phyloP scores from a whole-genome alignment of 2,797 vertebrate genomes.

The Phataginus tricuspis region DNA sequence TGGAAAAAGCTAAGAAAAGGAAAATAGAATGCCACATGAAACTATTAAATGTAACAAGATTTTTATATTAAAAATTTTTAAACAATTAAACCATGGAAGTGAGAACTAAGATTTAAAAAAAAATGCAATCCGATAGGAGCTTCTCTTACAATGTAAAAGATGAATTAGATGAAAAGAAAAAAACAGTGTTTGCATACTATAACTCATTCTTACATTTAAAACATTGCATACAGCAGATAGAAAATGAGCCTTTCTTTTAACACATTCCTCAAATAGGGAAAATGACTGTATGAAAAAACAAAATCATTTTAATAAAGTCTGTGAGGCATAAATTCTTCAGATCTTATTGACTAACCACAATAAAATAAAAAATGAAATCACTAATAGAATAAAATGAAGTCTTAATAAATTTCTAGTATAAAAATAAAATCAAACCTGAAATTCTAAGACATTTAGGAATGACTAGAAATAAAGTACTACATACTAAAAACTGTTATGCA shows the following conservation, averaged over 20 bases:
- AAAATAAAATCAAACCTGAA: neutral
- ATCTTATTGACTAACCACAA: neutral
- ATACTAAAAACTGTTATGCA: neutral
- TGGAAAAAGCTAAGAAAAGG: neutral
- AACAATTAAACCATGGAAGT: too few relatives aligned
- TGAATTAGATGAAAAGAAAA: neutral
- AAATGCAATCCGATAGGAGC: neutral
- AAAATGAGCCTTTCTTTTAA: neutral
- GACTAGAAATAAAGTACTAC: neutral
- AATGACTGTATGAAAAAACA: neutral
- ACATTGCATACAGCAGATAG: neutral
- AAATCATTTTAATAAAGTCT: neutral
- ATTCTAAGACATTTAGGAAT: neutral
- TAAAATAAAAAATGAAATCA: constrained; percentile 9
- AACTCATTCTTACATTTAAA: neutral
- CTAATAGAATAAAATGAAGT: neutral
- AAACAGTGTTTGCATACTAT: neutral
- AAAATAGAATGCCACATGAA: neutral
- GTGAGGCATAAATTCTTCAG: neutral
- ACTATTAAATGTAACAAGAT: neutral
- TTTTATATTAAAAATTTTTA: neutral
- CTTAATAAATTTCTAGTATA: neutral
- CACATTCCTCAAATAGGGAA: neutral
- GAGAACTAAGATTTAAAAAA: too few relatives aligned
- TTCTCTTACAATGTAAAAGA: neutral